These are phyloP conservation scores for Mungos mungo DNA, from an alignment of 2,113 vertebrate genomes.

Conservation along the genomic window DNA sequence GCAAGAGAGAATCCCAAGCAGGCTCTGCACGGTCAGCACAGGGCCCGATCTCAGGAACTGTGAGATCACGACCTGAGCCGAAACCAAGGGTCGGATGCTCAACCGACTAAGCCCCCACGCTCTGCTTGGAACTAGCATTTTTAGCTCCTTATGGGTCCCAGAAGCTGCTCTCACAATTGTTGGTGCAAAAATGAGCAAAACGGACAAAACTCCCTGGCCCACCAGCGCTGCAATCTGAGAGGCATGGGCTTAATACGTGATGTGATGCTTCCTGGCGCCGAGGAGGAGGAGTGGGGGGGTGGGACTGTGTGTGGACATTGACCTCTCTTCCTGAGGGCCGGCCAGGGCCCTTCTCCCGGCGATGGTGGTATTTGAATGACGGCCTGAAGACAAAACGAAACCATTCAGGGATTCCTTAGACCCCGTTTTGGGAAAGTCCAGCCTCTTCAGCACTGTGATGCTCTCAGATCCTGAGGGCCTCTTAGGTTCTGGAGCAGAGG, in stretches of 20 bases:
- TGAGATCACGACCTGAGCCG: no score
- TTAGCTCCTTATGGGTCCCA: neutral
- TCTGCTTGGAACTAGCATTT: neutral
- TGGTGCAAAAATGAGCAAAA: neutral
- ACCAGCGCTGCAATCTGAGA: neutral
- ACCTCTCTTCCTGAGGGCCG: neutral
- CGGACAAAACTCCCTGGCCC: neutral
- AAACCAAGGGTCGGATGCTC: no score
- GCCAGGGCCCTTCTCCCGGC: neutral
- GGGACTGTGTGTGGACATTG: rapidly evolving
- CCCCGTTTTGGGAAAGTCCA: neutral
- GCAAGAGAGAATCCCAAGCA: no score
- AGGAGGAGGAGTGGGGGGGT: neutral
- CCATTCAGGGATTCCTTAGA: neutral
- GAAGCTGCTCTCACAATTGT: neutral
- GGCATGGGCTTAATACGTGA: neutral
- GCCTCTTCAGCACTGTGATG: neutral
- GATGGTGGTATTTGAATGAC: neutral
- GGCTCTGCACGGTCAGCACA: no score
- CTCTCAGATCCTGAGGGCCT: neutral
- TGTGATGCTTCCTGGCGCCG: neutral
- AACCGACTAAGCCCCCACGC: no score
- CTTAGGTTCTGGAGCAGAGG: neutral
- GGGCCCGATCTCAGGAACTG: no score
- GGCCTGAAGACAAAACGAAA: neutral